Conservation (phyloP, 2,888 invertebrate species). For the Oxyscelio sp. region DNA sequence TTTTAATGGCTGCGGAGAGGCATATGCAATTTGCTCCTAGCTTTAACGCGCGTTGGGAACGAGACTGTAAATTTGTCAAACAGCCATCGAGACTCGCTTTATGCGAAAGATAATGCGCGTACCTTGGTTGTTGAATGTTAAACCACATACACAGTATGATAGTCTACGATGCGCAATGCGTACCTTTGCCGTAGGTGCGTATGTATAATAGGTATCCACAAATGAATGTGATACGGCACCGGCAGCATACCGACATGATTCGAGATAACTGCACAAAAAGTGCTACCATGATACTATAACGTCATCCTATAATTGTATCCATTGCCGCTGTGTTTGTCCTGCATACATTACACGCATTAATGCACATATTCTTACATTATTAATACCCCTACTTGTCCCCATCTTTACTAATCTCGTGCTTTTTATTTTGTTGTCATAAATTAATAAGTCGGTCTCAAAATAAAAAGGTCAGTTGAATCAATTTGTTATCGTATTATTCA, state of each 20-base stretch:
- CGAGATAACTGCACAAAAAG: constrained; percentile 72
- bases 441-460: no score
- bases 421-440: constrained; percentile 3
- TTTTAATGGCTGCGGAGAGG: constrained; percentile 51
- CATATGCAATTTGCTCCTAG: constrained; percentile 66
- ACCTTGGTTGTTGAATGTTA: constrained; percentile 69
- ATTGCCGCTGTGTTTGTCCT: constrained; percentile 47
- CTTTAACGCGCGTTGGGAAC: constrained; percentile 80
- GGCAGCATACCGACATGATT: constrained; percentile 62
- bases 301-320: constrained; percentile 62
- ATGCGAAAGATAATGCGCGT: constrained; percentile 74
- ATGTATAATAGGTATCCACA: constrained; percentile 65
- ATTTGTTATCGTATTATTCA: no score
- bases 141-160: constrained; percentile 64
- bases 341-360: constrained; percentile 50
- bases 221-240: constrained; percentile 71
- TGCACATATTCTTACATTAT: constrained; percentile 45
- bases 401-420: neutral
- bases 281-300: constrained; percentile 65
- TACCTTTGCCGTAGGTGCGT: constrained; percentile 56
- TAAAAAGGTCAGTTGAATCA: no score
- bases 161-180: constrained; percentile 48
- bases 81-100: constrained; percentile 78
- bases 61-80: constrained; percentile 83
- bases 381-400: constrained; percentile 24